Evolutionary conservation across 2,888 invertebrate genomes (phyloP).

Genomic region (Caenorhabditis panamensis): DNA sequence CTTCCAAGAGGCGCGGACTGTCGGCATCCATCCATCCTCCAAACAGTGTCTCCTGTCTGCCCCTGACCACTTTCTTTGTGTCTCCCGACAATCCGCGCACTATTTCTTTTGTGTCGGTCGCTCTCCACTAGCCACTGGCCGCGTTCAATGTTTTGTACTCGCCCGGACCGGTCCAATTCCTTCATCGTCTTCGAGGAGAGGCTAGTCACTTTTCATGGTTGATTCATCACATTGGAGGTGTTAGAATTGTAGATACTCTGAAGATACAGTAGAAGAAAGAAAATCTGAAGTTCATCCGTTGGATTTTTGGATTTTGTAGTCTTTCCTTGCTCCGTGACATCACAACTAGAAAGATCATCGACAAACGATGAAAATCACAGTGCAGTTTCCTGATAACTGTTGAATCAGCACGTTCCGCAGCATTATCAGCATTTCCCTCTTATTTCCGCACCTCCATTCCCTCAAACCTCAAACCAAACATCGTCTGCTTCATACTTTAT

Average conservation of each 20-base stretch:
- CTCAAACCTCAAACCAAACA: not conserved
- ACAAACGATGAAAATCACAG: conserved; percentile 49
- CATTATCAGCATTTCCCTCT: conserved; percentile 22
- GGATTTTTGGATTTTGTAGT: not conserved
- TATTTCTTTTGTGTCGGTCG: conserved; percentile 51
- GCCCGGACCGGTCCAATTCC: conserved; percentile 51
- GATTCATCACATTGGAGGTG: conserved; percentile 40
- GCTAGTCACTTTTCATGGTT: conserved; percentile 44
- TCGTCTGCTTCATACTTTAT: not conserved
- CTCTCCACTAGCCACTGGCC: conserved; percentile 14
- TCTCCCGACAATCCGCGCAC: conserved; percentile 50
- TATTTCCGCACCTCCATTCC: not conserved
- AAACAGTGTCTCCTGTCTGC: conserved; percentile 21
- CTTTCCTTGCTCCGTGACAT: conserved; percentile 7
- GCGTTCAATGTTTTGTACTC: conserved; percentile 36
- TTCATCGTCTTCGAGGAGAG: conserved; percentile 41
- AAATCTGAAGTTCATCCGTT: no score
- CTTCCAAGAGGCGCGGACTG: conserved; percentile 29
- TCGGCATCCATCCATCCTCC: conserved; percentile 23
- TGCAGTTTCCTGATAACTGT: conserved; percentile 28
- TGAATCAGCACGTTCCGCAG: conserved; percentile 44
- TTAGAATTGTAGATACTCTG: no score
- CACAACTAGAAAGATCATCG: conserved; percentile 50
- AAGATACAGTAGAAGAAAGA: no score
- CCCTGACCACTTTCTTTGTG: conserved; percentile 35